phyloP scores from a whole-genome alignment of 2,113 vertebrate genomes.

The Polyodon spathula region DNA sequence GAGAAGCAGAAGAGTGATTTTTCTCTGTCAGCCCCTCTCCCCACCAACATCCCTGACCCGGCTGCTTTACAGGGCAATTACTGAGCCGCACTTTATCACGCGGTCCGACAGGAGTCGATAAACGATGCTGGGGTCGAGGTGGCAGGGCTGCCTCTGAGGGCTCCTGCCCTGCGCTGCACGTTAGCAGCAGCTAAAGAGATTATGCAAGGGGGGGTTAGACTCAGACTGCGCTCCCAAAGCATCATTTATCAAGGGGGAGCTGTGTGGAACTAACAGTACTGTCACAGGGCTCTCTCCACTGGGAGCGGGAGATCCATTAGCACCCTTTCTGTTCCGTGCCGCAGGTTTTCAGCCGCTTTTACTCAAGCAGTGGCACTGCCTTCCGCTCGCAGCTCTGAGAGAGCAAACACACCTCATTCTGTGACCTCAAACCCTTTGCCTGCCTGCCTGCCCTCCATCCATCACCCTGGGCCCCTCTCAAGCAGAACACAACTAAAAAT shows the following conservation, averaged over 20 bases:
- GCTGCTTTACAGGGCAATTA: slow-evolving; percentile 60
- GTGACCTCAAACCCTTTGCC: too few relatives aligned
- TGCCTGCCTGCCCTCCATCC: too few relatives aligned
- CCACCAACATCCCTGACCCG: slow-evolving; percentile 47
- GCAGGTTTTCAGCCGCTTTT: too few relatives aligned
- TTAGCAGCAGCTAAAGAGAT: slow-evolving; percentile 26
- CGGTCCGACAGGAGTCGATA: slow-evolving; percentile 55
- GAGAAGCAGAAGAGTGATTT: slow-evolving; percentile 46
- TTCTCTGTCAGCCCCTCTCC: slow-evolving; percentile 48
- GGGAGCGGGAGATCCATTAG: background rate
- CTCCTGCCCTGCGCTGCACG: slow-evolving; percentile 29
- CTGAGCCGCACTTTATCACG: slow-evolving; percentile 58
- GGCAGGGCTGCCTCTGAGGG: slow-evolving; percentile 47
- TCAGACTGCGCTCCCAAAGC: slow-evolving; percentile 24
- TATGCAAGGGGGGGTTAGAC: slow-evolving; percentile 31
- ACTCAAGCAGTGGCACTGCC: too few relatives aligned
- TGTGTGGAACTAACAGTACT: slow-evolving; percentile 29
- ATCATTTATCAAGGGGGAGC: slow-evolving; percentile 41
- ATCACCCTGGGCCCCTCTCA: too few relatives aligned
- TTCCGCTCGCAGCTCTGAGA: too few relatives aligned
- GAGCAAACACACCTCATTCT: too few relatives aligned
- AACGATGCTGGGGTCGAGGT: slow-evolving; percentile 61
- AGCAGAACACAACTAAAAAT: too few relatives aligned
- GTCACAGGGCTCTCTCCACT: slow-evolving; percentile 34
- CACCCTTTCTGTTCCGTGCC: too few relatives aligned